Evolutionary conservation across 2,888 invertebrate species (phyloP), one percentile per base, ranked within the genome.

Genomic region (Sarcophaga caerulescens): DNA sequence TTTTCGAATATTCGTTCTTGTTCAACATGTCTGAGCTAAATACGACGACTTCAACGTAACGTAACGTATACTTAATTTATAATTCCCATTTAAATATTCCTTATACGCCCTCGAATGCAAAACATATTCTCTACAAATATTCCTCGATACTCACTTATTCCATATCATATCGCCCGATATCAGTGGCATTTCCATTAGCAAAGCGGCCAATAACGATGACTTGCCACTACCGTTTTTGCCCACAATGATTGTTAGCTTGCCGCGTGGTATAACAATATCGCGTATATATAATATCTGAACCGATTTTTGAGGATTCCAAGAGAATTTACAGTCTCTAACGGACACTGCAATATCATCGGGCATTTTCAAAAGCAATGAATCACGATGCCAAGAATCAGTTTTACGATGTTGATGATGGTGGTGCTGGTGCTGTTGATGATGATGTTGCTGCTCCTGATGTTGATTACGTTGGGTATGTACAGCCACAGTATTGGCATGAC

Each of bases 221-320:
- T 98, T 98, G 3, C 98, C 98, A 84, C 96, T 95, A 11, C 97
- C 97, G 74, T 96, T 96, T 88, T 95, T 94, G 0, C 98, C 98
- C 25, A 97, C 96, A 5, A 98, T 95, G 89, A 96, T 94, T 17
- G 96, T 96, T 62, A 96, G 91, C 90, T 95, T 95, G 45, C 96
- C 91, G 74, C 90, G 93, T 19, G 94, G 94, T 84, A 94, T 93
- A 89, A 88, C 92, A 90, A 90, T 89, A 63, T 91, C 90, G 47
- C 89, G 90, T 44, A 93, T 89, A 70, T 89, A 89, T 3, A 93
- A 85, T 35, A 87, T 78, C 14, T 74, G 77, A 8, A 0, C 6
- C 47, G 71, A 70, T 1, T 77, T 81, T 44, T 91, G 90, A 14
- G 88, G 85, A 85, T 87, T 74, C 92, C 92, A 92, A 17, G 90